Evolutionary conservation across 2,797 vertebrate species (phyloP), one percentile per base, ranked within the genome.

Genomic region (Psittacula echo): DNA sequence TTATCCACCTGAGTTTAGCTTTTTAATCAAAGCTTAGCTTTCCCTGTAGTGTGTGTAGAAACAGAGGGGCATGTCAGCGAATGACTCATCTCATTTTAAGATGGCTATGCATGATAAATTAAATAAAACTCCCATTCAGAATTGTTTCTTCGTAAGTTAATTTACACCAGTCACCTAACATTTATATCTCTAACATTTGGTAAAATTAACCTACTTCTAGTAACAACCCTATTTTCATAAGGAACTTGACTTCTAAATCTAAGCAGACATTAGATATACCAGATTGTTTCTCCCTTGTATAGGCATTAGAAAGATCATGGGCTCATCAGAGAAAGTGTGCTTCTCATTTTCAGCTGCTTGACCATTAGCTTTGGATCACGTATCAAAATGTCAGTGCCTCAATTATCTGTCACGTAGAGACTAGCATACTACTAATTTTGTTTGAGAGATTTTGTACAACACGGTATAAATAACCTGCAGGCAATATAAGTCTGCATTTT

Each of bases 81-180:
- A 66, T 47, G 47, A 67, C 30, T 90, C 32, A 71, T 61, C 53
- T 80, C 42, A 89, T 84, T 84, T 86, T 84, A 90, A 93, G 71
- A 67, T 73, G 41, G 37, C 30, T 70, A 10, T 70, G 42, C 53
- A 39, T 68, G 64, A 60, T 24, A 73, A 96, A 89, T 88, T 67
- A 86, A 92, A 90, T 73, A 93, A 93, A 94, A 92, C 39, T 71
- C 16, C 42, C 60, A 65, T 51, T 22, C 53, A 48, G 37, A 74
- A 84, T 9, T 64, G n/a, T 86, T 93, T 81, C 21, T 88, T 93
- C 29, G 26, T 68, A 75, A 85, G n/a, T 75, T 75, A 47, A 66
- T 76, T 76, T 90, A 45, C 23, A 61, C 9, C 6, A 77, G 62
- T 62, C 32, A 37, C 23, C 58, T 87, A 83, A 65, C 9, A 68